phyloP scores from a whole-genome alignment of 92 coral and sea anemone genomes.

The Paramuricea clavata region DNA sequence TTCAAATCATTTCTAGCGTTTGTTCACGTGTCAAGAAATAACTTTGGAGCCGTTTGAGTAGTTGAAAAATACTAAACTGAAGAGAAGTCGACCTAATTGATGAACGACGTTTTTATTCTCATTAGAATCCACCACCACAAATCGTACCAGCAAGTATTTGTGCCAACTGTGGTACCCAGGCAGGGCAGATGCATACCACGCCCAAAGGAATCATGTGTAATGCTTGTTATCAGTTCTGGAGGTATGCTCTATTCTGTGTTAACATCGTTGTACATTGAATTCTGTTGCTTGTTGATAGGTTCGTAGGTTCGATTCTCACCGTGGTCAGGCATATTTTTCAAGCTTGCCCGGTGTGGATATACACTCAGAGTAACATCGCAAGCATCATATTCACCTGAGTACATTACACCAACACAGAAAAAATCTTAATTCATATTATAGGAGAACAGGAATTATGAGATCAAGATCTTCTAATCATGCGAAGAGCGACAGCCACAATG shows the following conservation, averaged over 20 bases:
- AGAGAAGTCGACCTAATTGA: no score
- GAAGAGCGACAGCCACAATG: conserved; percentile 79
- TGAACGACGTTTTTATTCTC: not conserved
- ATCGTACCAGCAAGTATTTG: conserved; percentile 72
- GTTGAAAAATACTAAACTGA: no score
- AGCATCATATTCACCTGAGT: no score
- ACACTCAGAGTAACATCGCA: no score
- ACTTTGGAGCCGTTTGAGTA: no score
- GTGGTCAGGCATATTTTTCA: no score
- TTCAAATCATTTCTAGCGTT: not conserved
- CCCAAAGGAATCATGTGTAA: conserved; percentile 89
- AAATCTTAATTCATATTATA: conserved; percentile 36
- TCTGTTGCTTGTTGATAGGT: not conserved
- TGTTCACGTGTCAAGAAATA: no score
- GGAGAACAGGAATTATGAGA: conserved; percentile 92
- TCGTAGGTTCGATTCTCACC: no score
- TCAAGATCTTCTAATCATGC: conserved; percentile 72
- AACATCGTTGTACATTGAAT: not conserved
- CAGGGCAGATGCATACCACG: conserved; percentile 82
- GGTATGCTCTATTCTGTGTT: conserved; percentile 53
- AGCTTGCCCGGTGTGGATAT: no score
- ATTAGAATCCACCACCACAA: conserved; percentile 63
- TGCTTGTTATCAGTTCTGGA: conserved; percentile 93
- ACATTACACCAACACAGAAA: no score
- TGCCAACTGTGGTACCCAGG: conserved; percentile 77